A percentile compares a stretch with the other conserved stretches of the same genome.
Evolutionary conservation across 2,113 vertebrate genomes (phyloP).

Genomic region (Prochilodus magdalenae): DNA sequence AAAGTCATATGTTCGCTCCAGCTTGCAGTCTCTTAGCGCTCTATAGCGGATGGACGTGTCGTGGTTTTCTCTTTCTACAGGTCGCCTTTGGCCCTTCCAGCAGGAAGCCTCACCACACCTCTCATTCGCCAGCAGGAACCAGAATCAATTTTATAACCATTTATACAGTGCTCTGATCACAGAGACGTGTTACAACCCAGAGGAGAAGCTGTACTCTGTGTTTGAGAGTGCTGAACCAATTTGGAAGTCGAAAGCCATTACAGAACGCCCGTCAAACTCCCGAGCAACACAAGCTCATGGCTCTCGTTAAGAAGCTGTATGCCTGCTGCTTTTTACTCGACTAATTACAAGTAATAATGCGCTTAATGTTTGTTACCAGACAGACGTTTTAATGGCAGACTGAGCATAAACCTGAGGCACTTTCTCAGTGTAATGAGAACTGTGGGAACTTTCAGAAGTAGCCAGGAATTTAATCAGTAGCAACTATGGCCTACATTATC

Average conservation of each 20-base stretch:
- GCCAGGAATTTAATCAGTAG: not conserved
- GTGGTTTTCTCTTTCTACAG: slow-evolving; percentile 74
- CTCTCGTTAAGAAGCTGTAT: slow-evolving; percentile 48
- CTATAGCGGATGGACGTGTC: slow-evolving; percentile 79
- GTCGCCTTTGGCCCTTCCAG: slow-evolving; percentile 67
- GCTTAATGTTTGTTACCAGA: slow-evolving; percentile 68
- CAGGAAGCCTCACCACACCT: slow-evolving; percentile 43
- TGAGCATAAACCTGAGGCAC: slow-evolving; percentile 52
- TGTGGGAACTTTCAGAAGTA: slow-evolving; percentile 9
- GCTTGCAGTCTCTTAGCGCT: slow-evolving; percentile 57
- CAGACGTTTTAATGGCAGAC: slow-evolving; percentile 58
- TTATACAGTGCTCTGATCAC: slow-evolving; percentile 10
- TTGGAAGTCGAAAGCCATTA: slow-evolving; percentile 55
- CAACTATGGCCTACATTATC: not conserved
- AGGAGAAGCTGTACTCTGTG: slow-evolving; percentile 39
- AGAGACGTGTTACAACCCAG: not conserved
- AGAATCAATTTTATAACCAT: slow-evolving; percentile 19
- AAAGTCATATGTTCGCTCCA: slow-evolving; percentile 83
- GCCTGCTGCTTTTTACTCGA: slow-evolving; percentile 44
- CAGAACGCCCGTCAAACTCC: slow-evolving; percentile 55
- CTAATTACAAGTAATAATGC: slow-evolving; percentile 69
- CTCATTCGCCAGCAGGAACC: slow-evolving; percentile 35
- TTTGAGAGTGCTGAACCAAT: slow-evolving; percentile 56
- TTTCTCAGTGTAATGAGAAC: slow-evolving; percentile 32
- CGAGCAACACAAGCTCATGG: slow-evolving; percentile 37